A percentile compares a stretch with the other conserved stretches of the same genome.
These are phyloP conservation scores for Chiroxiphia lanceolata DNA, from an alignment of 2,797 vertebrate genomes.

Conservation along the genomic window DNA sequence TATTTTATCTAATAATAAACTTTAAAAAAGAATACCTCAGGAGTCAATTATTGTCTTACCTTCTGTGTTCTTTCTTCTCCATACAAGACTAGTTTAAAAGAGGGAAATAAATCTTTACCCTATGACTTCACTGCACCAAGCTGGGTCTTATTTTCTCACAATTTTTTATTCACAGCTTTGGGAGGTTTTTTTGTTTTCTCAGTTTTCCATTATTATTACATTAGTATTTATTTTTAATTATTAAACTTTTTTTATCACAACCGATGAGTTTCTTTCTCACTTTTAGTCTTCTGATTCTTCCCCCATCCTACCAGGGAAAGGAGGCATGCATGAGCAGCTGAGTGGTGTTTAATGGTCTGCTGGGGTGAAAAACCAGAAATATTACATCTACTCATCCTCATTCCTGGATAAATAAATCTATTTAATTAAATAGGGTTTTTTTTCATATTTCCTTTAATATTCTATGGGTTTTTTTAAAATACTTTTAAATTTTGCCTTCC, in stretches of 20 bases:
- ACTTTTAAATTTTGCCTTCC: background rate
- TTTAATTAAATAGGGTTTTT: background rate
- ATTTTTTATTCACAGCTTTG: background rate
- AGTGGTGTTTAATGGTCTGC: background rate
- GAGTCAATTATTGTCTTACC: background rate
- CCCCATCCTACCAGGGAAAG: accelerated
- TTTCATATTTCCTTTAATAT: background rate
- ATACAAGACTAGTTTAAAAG: background rate
- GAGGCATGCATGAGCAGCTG: accelerated
- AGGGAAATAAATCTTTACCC: background rate
- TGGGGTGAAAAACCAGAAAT: background rate
- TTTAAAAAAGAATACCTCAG: background rate
- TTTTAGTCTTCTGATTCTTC: background rate
- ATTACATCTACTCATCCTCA: background rate
- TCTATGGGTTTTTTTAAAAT: background rate
- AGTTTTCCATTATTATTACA: background rate
- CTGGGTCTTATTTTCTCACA: background rate
- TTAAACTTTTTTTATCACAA: background rate
- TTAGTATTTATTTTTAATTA: background rate
- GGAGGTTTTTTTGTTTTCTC: background rate
- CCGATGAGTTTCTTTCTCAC: background rate
- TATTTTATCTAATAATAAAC: background rate
- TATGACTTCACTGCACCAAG: background rate
- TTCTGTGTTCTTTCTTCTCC: background rate
- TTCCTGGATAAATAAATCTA: background rate